A percentile compares a stretch with the other conserved stretches of the same genome.
Evolutionary conservation across 2,113 vertebrate species (phyloP).

Genomic region (Lycocorax pyrrhopterus): DNA sequence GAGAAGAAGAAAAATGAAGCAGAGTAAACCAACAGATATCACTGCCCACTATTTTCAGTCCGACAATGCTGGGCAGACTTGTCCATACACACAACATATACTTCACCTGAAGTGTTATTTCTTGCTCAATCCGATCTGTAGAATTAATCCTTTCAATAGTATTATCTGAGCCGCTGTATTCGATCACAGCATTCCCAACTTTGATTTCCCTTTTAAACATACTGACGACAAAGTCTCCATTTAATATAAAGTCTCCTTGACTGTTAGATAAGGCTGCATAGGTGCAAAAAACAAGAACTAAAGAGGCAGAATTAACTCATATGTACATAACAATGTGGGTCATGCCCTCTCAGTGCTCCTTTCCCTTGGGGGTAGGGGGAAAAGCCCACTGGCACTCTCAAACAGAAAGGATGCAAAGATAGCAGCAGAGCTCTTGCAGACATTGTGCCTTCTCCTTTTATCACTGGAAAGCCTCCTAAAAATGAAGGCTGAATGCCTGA

Average conservation of each 20-base stretch:
- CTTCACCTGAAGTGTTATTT: slow-evolving; percentile 91
- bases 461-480: neutral
- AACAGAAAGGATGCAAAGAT: neutral
- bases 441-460: neutral
- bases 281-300: slow-evolving; percentile 59
- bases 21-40: neutral
- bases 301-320: slow-evolving; percentile 51
- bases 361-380: neutral
- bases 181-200: slow-evolving; percentile 88
- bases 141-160: slow-evolving; percentile 93
- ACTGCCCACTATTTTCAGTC: neutral
- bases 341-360: neutral
- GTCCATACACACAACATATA: neutral
- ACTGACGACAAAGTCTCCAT: slow-evolving; percentile 96
- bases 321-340: slow-evolving; percentile 3
- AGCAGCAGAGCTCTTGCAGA: neutral
- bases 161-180: slow-evolving; percentile 95
- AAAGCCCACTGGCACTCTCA: neutral
- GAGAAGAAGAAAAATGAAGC: neutral
- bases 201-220: slow-evolving; percentile 99
- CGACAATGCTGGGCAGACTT: neutral
- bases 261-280: slow-evolving; percentile 88
- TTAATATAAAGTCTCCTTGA: slow-evolving; percentile 93
- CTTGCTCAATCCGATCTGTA: slow-evolving; percentile 92
- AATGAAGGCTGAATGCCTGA: neutral